Percentiles rank a stretch among this genome's conserved stretches.
These are phyloP conservation scores for Prosopocoilus inquinatus DNA, from an alignment of 2,888 invertebrate species.

Conservation along the genomic window DNA sequence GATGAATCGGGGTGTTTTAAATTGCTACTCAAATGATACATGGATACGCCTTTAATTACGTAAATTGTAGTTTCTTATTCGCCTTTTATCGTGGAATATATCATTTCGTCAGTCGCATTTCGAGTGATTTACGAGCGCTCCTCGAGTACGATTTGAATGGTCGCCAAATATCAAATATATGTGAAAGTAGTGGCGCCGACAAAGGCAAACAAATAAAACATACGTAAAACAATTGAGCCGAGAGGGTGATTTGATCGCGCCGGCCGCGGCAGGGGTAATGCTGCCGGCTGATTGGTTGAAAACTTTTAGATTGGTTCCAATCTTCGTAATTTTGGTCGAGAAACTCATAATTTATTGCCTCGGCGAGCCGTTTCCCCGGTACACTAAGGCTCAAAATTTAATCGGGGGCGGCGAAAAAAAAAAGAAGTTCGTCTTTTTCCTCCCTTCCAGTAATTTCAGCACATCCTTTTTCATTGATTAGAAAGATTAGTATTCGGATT, in stretches of 20 bases:
- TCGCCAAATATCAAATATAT: conserved; percentile 8
- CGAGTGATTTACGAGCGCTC: too few relatives aligned
- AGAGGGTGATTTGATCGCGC: conserved; percentile 29
- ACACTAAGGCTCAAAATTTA: conserved; percentile 15
- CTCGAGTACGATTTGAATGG: conserved; percentile 6
- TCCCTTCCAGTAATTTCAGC: not conserved
- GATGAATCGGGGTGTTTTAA: too few relatives aligned
- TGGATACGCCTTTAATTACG: too few relatives aligned
- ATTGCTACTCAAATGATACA: too few relatives aligned
- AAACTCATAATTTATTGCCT: conserved; percentile 47
- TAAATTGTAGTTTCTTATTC: too few relatives aligned
- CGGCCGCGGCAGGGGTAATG: conserved; percentile 30
- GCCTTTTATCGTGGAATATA: too few relatives aligned
- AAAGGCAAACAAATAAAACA: conserved; percentile 38
- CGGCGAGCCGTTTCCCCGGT: conserved; percentile 3
- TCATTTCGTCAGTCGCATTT: too few relatives aligned
- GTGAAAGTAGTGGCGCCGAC: conserved; percentile 31
- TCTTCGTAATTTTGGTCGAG: conserved; percentile 49
- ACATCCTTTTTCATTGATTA: not conserved
- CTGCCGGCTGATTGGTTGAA: conserved; percentile 46
- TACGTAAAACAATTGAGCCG: conserved; percentile 42
- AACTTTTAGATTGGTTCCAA: conserved; percentile 49
- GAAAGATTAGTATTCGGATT: not conserved
- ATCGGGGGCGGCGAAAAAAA: too few relatives aligned
- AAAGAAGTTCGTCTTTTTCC: too few relatives aligned